Base-by-base conservation (phyloP, 2,888 invertebrate genomes). In the Sipha maydis region DNA sequence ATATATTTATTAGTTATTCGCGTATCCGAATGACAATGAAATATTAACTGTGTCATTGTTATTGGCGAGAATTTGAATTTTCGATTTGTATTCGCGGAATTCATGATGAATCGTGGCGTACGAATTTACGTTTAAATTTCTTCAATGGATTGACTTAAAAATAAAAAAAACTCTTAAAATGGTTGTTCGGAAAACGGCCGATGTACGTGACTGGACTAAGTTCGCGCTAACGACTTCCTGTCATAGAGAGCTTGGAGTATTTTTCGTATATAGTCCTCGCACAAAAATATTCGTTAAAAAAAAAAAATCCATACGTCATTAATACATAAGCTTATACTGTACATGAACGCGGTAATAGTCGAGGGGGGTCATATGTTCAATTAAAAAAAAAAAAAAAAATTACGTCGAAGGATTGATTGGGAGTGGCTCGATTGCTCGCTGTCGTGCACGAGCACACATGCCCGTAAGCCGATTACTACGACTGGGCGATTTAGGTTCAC, bases 381-480 rank as follows among this genome's bases (percentile, higher is more conserved):
- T 73, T 61, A 38, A 61, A 34, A 34, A 61, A 31, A 34, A 56
- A 31, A 31, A 61, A 31, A 34, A 79, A 61, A 56, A 34, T 79
- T 56, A 73, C 41, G 41, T 41, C n/a, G 11, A 41, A 11, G 25
- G 61, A 67, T 38, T n/a, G 34, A 67, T 41, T 21, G 80, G n/a
- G 73, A 28, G 69, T 28, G 69, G 28, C 28, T 69, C 69, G 69
- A 69, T 69, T 28, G 69, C 28, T 69, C 69, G 48, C 48, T 48
- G 48, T 14, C n/a, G 7, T 0, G 14, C 34, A 25, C 38, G 41
- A 25, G 34, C 34, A 34, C 54, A 1, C 79, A 5, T 31, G 28
- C 34, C n/a, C 31, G n/a, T 80, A 80, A 80, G 67, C 41, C 25
- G 67, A 80, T 80, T 41, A 67, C 9, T 19, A n/a, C n/a, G 41